Base-by-base conservation (phyloP, 2,113 vertebrate genomes). In the Sinocyclocheilus maitianheensis region DNA sequence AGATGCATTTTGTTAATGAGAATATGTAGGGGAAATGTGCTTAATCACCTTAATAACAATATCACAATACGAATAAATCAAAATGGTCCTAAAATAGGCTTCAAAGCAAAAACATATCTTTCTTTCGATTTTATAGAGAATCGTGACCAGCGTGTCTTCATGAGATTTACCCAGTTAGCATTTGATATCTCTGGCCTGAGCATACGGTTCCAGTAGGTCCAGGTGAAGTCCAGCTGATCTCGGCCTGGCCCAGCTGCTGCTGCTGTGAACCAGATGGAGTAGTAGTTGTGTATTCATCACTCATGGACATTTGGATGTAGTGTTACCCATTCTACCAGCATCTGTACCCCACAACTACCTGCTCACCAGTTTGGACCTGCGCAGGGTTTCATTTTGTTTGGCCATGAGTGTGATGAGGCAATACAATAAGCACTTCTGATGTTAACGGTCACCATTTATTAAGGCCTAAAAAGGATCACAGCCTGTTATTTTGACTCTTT, bases 191-290 rank as follows among this genome's bases (percentile, higher is more conserved):
- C 11, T 14, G 12, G 22, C 74, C 81, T 60, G 2, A 37, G 9
- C 18, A 46, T 67, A 26, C 4, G 46, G 20, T 74, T 86, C 34
- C 48, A 87, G 89, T 89, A 84, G 8, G 11, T 67, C 86, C 93
- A 94, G 93, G 92, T 93, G 94, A 93, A 85, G 86, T 88, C 92
- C 92, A 93, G 93, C 92, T 93, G 93, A 93, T 90, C 80, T 90
- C 75, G 62, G 40, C 63, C 55, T 14, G 43, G 80, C 69, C 71
- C 40, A 75, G 83, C 76, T 76, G 74, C 86, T 22, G 85, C 20
- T 62, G 53, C 53, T 18, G 53, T 85, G 91, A 87, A 92, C 92
- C 91, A 92, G 91, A 91, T 91, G 92, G 90, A 89, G 90, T 69
- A 24, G 87, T 89, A 85, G 88, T 84, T 69, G 89, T 89, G 90